Conservation (phyloP, 1,140 invertebrate species). For the Diabrotica undecimpunctata region DNA sequence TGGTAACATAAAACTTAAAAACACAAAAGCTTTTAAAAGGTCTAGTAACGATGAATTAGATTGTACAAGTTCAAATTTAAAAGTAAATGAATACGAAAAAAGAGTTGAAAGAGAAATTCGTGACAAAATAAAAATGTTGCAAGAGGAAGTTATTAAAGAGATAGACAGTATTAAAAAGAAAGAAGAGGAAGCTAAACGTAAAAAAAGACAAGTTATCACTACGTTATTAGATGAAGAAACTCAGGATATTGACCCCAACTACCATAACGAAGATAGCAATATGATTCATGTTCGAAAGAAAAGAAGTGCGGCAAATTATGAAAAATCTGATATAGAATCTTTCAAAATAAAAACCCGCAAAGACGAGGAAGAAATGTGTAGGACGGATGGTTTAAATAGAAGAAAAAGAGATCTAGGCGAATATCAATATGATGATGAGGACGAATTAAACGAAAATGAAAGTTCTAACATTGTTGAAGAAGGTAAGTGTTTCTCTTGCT, state of each 20-base stretch:
- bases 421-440: background rate
- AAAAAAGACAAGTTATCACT: conserved; percentile 30
- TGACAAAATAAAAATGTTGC: conserved; percentile 39
- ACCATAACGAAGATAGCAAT: conserved; percentile 20
- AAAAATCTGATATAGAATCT: too few species aligned
- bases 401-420: conserved; percentile 23
- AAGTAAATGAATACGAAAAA: conserved; percentile 31
- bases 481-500: too few species aligned
- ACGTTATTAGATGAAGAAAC: conserved; percentile 37
- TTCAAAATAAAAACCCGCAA: too few species aligned
- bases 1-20: too few species aligned
- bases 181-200: conserved; percentile 21
- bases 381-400: conserved; percentile 30
- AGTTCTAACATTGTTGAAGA: background rate
- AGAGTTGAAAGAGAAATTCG: conserved; percentile 37
- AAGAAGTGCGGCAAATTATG: background rate
- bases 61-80: background rate
- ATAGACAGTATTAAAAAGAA: conserved; percentile 30
- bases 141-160: conserved; percentile 43
- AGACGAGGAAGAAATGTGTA: background rate
- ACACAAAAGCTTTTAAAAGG: too few species aligned
- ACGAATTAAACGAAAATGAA: background rate
- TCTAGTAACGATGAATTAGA: too few species aligned
- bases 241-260: conserved; percentile 33
- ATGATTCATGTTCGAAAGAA: conserved; percentile 9